Evolutionary conservation across 2,797 vertebrate genomes (phyloP), one percentile per base, ranked within the genome.

Genomic region (Gallirallus australis): DNA sequence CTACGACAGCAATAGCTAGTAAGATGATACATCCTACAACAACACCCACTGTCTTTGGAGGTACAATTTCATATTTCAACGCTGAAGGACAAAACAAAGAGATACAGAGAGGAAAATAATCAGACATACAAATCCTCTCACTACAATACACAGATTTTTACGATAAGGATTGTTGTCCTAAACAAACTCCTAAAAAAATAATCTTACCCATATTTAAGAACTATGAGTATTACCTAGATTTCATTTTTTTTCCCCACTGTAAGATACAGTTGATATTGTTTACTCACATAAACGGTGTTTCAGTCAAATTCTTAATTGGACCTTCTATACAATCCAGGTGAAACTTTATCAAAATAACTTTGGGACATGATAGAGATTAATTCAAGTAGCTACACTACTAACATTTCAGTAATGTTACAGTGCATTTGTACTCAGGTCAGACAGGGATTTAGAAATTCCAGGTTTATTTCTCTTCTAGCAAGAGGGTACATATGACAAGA

Each of bases 21-120:
- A 97, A 53, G 48, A 96, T 17, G 24, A 94, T 17, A 95, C 95
- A 91, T 80, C 84, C 33, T 86, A 95, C n/a, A 89, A 96, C 78
- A 14, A 96, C 31, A 75, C 81, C 59, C 6, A 92, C 92, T 80
- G 89, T 97, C 95, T 78, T 98, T 82, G 69, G 66, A 71, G 63
- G 28, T 27, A 60, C 86, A 24, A 96, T 90, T 72, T 96, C 97
- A 40, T 93, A 97, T 83, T 98, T 98, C 63, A 96, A 92, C 20
- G 92, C 98, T 98, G 96, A 39, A 97, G 96, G 68, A 79, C 39
- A 87, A 94, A 93, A 70, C 9, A 71, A 15, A 97, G 14, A 84
- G 79, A 89, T 35, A 82, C 9, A 86, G 33, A 95, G 50, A 95
- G 79, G 85, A 90, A 90, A 42, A 60, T 20, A 59, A 60, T 86